Evolutionary conservation across 2,113 vertebrate species (phyloP).

Genomic region (Geococcyx californianus): DNA sequence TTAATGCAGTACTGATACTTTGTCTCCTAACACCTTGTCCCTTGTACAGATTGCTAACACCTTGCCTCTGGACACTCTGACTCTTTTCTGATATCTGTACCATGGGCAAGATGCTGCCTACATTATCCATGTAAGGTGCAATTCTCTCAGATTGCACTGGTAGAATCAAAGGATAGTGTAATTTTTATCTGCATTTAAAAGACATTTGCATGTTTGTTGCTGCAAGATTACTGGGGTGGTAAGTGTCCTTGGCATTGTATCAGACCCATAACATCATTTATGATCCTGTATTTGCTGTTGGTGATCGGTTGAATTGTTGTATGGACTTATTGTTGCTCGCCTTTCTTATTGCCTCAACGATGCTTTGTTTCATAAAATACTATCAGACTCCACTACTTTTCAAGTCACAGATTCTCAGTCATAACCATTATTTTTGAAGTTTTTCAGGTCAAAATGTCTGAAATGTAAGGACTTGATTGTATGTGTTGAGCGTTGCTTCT

Average conservation of each 20-base stretch:
- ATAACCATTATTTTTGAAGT: neutral
- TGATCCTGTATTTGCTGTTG: neutral
- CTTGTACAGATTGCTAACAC: neutral
- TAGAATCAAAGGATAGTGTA: neutral
- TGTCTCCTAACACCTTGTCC: neutral
- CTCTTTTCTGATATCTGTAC: neutral
- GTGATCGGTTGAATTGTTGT: neutral
- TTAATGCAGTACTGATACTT: neutral
- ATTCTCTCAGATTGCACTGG: neutral
- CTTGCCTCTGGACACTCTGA: neutral
- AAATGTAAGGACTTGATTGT: neutral
- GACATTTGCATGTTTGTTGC: neutral
- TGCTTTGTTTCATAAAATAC: neutral
- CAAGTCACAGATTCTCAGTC: accelerated
- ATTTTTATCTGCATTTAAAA: neutral
- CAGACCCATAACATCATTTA: neutral
- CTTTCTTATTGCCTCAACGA: neutral
- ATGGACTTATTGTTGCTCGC: neutral
- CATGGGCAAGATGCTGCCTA: neutral
- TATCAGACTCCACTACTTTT: neutral
- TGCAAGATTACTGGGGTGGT: neutral
- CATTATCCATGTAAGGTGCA: neutral
- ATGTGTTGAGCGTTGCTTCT: accelerated
- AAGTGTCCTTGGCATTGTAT: neutral
- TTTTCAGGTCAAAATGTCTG: neutral